Evolutionary conservation across 2,888 invertebrate genomes (phyloP), one percentile per base, ranked within the genome.

Genomic region (Agrilus cyanescens): DNA sequence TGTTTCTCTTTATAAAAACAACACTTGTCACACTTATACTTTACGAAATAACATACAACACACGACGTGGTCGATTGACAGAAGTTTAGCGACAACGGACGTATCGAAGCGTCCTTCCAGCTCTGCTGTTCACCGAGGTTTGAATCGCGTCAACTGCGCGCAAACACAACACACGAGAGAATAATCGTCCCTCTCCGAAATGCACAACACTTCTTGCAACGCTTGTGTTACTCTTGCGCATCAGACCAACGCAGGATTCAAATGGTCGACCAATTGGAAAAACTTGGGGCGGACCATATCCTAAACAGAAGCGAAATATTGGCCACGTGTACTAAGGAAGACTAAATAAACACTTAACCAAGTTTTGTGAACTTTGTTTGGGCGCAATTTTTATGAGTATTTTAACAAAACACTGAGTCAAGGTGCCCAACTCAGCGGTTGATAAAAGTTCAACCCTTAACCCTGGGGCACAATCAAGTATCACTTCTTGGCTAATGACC

Each of bases 291-390:
- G 63, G 59, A 60, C 54, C 60, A 41, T 49, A 57, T 58, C 56
- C 54, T 59, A 60, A 59, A 56, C 58, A 47, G 49, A 52, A 56
- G 59, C 58, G 53, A 59, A 63, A 63, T 62, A 63, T 61, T 63
- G 60, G 60, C 57, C 58, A 58, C 57, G 57, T 50, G 41, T 45
- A 49, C 48, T 44, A 39, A 46, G 39, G 45, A 47, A 40, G 39
- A 48, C 42, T 47, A 49, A 25, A 25, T 25, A 25, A 43, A 48
- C 45, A 41, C 34, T 44, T 42, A 41, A 45, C 43, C 43, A 25
- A 25, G 25, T 25, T 25, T 25, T 10, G 25, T 10, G 10, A 25
- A 25, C 25, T 25, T 25, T 20, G 20, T 20, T 20, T 25, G 25
- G 10, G 25, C 10, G 10, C 25, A 25, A 25, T 25, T 25, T 25